Evolutionary conservation across 2,113 vertebrate species (phyloP), one percentile per base, ranked within the genome.

Genomic region (Clarias batrachus): DNA sequence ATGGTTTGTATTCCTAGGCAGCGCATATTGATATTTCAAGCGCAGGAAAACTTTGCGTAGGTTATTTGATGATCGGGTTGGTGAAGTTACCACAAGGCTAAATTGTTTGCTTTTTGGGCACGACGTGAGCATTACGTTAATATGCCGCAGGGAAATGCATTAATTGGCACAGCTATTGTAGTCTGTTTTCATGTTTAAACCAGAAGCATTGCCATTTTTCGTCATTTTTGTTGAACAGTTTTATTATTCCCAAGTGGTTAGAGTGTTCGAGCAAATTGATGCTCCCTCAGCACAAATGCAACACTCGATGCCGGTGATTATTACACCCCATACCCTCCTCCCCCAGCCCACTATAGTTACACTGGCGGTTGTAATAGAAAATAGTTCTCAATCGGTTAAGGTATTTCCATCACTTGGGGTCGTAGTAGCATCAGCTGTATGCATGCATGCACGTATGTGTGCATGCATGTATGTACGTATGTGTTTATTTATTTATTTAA

Each of bases 341-440:
- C n/a, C 4, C 1, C 16, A 16, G 10, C 56, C 19, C 57, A 81
- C 13, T 16, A 21, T 3, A 73, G 17, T 70, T 71, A 54, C 62
- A 48, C 37, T 30, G 25, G 30, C 19, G 23, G 1, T 9, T 8
- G 13, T 21, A 73, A 59, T 37, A 21, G 25, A 70, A 59, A 23
- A 19, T 60, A 59, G 27, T 73, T 73, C 30, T 10, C 19, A 41
- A 71, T 59, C 27, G n/a, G 30, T 41, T 78, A 70, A 83, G 87
- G 87, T 87, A 91, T 92, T 92, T 90, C 83, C 91, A 89, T 89
- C 87, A 81, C 60, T 91, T 90, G 91, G 91, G 88, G 91, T 92
- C 91, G 91, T 92, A 85, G 89, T 90, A 88, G 90, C 90, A 92
- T 92, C 85, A 91, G 86, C 87, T 85, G 37, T 71, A 66, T 82